phyloP scores from a whole-genome alignment of 2,888 invertebrate species.

The Agriopis leucophaearia region DNA sequence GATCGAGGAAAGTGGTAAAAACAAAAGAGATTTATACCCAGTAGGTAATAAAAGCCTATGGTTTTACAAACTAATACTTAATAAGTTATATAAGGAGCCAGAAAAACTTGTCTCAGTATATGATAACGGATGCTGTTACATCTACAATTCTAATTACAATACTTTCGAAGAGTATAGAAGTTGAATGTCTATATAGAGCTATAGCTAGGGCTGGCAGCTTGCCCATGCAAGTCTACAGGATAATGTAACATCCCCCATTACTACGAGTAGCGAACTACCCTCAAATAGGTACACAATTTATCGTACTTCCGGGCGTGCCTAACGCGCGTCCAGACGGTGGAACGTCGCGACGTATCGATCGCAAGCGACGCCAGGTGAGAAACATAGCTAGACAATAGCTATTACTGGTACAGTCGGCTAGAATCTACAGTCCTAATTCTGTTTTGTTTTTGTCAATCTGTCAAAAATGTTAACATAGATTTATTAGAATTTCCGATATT shows the following conservation, averaged over 20 bases:
- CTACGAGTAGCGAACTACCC: conserved; percentile 7
- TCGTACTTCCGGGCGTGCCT: conserved; percentile 25
- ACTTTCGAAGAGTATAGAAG: background rate
- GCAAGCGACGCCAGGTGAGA: conserved; percentile 58
- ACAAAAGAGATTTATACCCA: no score
- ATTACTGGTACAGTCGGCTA: conserved; percentile 11
- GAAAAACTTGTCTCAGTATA: background rate
- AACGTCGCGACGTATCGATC: conserved; percentile 67
- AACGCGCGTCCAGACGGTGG: conserved; percentile 29
- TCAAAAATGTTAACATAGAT: background rate
- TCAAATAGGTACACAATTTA: conserved; percentile 11
- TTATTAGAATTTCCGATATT: no score
- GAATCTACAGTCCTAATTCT: background rate
- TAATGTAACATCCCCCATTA: conserved; percentile 12
- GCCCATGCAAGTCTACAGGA: conserved; percentile 3
- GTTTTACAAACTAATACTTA: no score
- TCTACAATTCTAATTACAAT: background rate
- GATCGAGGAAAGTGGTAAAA: no score
- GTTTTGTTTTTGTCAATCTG: background rate
- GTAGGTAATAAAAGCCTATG: no score
- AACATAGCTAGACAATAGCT: conserved; percentile 48
- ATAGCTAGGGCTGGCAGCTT: background rate
- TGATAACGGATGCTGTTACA: background rate
- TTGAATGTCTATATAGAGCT: background rate
- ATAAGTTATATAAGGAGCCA: no score